Evolutionary conservation across 2,113 vertebrate species (phyloP), one percentile per base, ranked within the genome.

Genomic region (Protobothrops mucrosquamatus): DNA sequence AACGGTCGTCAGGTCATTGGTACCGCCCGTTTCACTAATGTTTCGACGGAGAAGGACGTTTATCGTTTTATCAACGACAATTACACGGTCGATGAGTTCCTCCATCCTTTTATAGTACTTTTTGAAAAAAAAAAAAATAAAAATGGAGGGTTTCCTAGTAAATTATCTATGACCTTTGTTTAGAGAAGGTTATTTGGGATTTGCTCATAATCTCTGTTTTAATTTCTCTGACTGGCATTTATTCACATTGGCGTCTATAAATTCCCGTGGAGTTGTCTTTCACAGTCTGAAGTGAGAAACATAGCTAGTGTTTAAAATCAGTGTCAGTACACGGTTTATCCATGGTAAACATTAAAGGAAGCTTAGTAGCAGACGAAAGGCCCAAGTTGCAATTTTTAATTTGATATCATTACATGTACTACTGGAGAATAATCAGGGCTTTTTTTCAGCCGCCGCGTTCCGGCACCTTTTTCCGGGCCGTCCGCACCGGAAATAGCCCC

Each of bases 241-340:
- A 20, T 0, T 81, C 93, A 94, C 92, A 94, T 93, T 89, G 43
- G 57, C 12, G 23, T 95, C 34, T 92, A 93, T 93, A 94, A 95
- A 93, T 89, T 34, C 94, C 93, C 95, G 26, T 85, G 95, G 94
- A 95, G 91, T 94, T 96, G 95, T 52, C 90, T 94, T 92, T 95
- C 91, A 94, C 93, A 94, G 74, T 86, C 91, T 92, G 14, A 94
- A 94, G 93, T 94, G 87, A 93, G 95, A 95, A 91, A 95, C 15
- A 12, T 69, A n/a, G 59, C 23, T 59, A 5, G 64, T 39, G 15
- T 81, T 81, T 81, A 81, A 43, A 81, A 81, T 81, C 74, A 81
- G 15, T 43, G 18, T 39, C 34, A 39, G 18, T 43, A 39, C 20
- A 39, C 2, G 6, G 6, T 11, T 81, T 81, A 39, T 81, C 34